Conservation (phyloP, 1,140 invertebrate genomes). For the Cotesia glomerata region DNA sequence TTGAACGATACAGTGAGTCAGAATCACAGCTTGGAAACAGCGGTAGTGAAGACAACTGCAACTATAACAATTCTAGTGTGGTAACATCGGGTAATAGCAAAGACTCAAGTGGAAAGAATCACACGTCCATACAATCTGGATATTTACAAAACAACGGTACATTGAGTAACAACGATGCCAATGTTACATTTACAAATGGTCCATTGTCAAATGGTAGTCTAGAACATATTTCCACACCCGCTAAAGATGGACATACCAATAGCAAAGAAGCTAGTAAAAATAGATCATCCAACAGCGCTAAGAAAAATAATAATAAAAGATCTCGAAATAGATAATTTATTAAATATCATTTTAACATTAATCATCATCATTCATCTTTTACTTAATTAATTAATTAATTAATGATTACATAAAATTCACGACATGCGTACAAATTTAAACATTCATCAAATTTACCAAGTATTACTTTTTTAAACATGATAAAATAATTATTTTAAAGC, state of each 20-base stretch:
- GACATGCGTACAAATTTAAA: background rate
- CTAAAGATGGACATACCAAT: constrained; percentile 67
- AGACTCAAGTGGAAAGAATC: constrained; percentile 67
- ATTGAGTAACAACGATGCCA: constrained; percentile 68
- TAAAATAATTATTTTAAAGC: too few species aligned
- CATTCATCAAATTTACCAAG: background rate
- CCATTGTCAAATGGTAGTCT: constrained; percentile 63
- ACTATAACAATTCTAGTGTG: constrained; percentile 67
- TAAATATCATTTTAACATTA: background rate
- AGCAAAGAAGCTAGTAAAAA: constrained; percentile 69
- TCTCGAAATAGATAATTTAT: constrained; percentile 70
- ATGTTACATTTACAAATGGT: constrained; percentile 70
- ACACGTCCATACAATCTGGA: constrained; percentile 70
- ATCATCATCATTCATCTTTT: background rate
- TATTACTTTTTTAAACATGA: background rate
- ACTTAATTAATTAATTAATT: too few species aligned
- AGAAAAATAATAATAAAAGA: constrained; percentile 74
- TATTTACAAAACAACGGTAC: constrained; percentile 68
- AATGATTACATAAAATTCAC: background rate
- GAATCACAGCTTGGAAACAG: constrained; percentile 83
- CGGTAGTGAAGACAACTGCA: constrained; percentile 71
- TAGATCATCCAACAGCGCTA: constrained; percentile 67
- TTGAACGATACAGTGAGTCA: constrained; percentile 85
- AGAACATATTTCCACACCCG: constrained; percentile 60
- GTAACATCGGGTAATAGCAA: constrained; percentile 77